Evolutionary conservation across 2,888 invertebrate species (phyloP).

Genomic region (Mamestra brassicae): DNA sequence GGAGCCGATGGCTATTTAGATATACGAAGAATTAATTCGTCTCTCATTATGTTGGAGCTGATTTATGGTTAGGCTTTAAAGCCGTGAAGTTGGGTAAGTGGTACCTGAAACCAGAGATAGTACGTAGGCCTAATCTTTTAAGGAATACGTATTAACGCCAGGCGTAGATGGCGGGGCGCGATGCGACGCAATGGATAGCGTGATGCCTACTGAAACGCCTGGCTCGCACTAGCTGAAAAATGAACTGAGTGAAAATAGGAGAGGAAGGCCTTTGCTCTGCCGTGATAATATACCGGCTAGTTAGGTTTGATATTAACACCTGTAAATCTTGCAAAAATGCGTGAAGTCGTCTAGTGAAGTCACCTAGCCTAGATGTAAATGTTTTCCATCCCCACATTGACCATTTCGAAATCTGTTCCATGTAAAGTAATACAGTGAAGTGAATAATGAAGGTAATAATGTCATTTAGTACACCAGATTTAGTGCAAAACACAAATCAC

Average conservation of each 20-base stretch:
- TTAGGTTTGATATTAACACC: not conserved
- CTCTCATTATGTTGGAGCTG: slow-evolving; percentile 40
- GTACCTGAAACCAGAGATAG: slow-evolving; percentile 28
- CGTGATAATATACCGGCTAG: not conserved
- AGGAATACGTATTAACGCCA: not conserved
- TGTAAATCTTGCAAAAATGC: slow-evolving; percentile 10
- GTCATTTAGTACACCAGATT: not conserved
- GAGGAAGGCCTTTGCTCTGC: no score
- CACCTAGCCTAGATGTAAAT: not conserved
- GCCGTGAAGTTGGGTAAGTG: slow-evolving; percentile 36
- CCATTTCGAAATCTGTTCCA: not conserved
- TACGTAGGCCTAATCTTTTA: slow-evolving; percentile 12
- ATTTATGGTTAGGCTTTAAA: slow-evolving; percentile 50
- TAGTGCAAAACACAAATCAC: not conserved
- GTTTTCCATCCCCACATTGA: not conserved
- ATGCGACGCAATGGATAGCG: not conserved
- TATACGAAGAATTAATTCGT: slow-evolving; percentile 54
- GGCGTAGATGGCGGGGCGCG: not conserved
- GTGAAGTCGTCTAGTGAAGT: no score
- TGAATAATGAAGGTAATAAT: not conserved
- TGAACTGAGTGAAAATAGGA: no score
- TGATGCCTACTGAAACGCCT: not conserved
- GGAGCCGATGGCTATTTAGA: slow-evolving; percentile 46
- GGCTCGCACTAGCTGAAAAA: not conserved
- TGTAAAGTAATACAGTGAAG: not conserved